phyloP scores from a whole-genome alignment of 2,888 invertebrate species.

The Brachypalpus laphriformis region DNA sequence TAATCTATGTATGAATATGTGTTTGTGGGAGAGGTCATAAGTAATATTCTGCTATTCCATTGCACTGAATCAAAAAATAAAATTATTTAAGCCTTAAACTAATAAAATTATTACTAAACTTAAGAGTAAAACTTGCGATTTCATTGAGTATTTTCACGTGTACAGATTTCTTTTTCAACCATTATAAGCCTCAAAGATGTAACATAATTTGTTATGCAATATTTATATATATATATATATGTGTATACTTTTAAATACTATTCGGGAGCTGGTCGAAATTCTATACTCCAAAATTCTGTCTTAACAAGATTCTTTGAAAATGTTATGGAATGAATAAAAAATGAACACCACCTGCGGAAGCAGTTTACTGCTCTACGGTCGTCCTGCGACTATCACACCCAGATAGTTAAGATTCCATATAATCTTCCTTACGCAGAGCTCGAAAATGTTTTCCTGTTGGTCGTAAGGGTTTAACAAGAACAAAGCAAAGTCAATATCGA shows the following conservation, averaged over 20 bases:
- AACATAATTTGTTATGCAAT: constrained; percentile 13
- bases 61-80: constrained; percentile 30
- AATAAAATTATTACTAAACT: constrained; percentile 47
- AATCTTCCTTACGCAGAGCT: too few relatives aligned
- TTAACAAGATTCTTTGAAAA: background rate
- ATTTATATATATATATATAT: constrained; percentile 9
- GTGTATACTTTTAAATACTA: constrained; percentile 29
- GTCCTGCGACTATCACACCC: too few relatives aligned
- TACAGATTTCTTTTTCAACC: constrained; percentile 17
- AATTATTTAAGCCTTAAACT: constrained; percentile 33
- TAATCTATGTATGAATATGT: constrained; percentile 21
- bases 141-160: constrained; percentile 54
- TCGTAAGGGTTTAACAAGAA: too few relatives aligned
- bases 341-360: too few relatives aligned
- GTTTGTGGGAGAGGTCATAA: constrained; percentile 47
- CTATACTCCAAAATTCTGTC: background rate
- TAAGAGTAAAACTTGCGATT: constrained; percentile 55
- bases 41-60: constrained; percentile 43
- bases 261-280: background rate
- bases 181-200: constrained; percentile 34
- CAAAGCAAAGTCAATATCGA: too few relatives aligned
- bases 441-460: too few relatives aligned
- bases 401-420: too few relatives aligned
- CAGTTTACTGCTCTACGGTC: too few relatives aligned
- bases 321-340: too few relatives aligned